Evolutionary conservation across 2,113 vertebrate genomes (phyloP).

Genomic region (Dendrocopos noguchii): DNA sequence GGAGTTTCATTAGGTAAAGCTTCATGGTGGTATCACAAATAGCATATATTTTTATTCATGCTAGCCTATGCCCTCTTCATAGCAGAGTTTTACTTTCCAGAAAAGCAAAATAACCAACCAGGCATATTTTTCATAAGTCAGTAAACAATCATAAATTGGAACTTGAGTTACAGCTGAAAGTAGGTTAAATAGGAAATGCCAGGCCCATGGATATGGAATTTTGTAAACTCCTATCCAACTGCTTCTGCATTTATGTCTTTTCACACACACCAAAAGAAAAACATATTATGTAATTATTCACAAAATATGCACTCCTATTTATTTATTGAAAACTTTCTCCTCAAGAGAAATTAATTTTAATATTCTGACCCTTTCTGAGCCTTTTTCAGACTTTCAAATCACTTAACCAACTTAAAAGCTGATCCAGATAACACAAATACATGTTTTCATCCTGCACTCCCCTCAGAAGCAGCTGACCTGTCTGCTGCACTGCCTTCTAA

Average conservation of each 20-base stretch:
- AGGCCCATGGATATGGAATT: background rate
- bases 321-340: slow-evolving; percentile 1
- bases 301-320: background rate
- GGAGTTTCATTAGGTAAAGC: background rate
- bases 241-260: background rate
- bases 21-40: background rate
- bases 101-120: background rate
- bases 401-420: background rate
- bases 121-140: background rate
- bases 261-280: background rate
- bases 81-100: background rate
- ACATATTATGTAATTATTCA: background rate
- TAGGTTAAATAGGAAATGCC: background rate
- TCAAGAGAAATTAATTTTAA: background rate
- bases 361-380: slow-evolving; percentile 11
- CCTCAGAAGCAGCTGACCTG: background rate
- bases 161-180: background rate
- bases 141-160: background rate
- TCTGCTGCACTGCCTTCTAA: background rate
- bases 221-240: background rate
- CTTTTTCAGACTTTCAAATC: background rate
- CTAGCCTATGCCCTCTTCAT: background rate
- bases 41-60: background rate
- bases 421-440: background rate
- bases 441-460: background rate